Conservation (phyloP, 2,113 vertebrate species). For the Takifugu bimaculatus region DNA sequence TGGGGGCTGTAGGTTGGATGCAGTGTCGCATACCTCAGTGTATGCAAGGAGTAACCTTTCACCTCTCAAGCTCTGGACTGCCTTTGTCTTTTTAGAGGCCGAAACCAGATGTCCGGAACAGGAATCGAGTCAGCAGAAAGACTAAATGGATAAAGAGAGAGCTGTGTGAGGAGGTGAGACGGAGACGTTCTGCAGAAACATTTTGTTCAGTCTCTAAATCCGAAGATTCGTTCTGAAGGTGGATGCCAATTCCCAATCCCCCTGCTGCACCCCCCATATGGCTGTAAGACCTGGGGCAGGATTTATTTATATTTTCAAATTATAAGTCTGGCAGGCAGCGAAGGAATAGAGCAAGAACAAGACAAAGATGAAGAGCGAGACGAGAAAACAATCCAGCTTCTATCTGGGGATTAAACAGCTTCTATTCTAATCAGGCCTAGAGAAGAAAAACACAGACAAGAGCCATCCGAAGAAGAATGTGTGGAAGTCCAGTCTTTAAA, state of each 20-base stretch:
- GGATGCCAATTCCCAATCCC: slow-evolving; percentile 29
- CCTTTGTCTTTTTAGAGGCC: slow-evolving; percentile 59
- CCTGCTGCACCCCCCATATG: slow-evolving; percentile 14
- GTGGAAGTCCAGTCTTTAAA: slow-evolving; percentile 33
- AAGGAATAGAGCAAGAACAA: slow-evolving; percentile 8
- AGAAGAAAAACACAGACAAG: slow-evolving; percentile 22
- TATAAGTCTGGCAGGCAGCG: slow-evolving; percentile 29
- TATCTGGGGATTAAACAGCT: slow-evolving; percentile 9
- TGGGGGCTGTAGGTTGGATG: slow-evolving; percentile 19
- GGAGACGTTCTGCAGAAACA: slow-evolving; percentile 11
- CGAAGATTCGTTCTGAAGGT: slow-evolving; percentile 28
- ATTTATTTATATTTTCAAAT: slow-evolving; percentile 41
- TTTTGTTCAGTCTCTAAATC: slow-evolving; percentile 20
- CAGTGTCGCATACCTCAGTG: slow-evolving; percentile 58
- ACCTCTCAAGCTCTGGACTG: slow-evolving; percentile 53
- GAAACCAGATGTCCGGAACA: slow-evolving; percentile 38
- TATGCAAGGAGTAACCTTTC: slow-evolving; percentile 61
- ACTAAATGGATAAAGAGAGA: slow-evolving; percentile 8
- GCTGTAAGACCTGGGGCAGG: slow-evolving; percentile 21
- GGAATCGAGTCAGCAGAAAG: slow-evolving; percentile 27
- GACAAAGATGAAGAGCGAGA: slow-evolving; percentile 19
- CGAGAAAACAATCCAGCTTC: slow-evolving; percentile 8
- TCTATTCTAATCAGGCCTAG: slow-evolving; percentile 21
- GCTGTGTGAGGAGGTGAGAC: neutral
- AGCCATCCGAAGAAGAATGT: slow-evolving; percentile 16